Conservation (phyloP, 2,888 invertebrate genomes). For the Melinaea marsaeus region DNA sequence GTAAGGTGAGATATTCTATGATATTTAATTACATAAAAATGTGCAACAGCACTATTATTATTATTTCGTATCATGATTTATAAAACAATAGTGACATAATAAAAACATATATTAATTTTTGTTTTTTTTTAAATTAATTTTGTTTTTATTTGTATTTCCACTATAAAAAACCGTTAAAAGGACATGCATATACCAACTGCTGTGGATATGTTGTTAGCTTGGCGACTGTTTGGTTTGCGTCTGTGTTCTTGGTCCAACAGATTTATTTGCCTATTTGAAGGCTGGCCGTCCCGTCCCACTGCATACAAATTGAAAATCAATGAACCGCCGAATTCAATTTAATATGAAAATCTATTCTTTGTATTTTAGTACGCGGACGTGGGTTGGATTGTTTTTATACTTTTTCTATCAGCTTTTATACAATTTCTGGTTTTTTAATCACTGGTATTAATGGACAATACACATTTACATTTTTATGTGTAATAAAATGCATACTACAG, state of each 20-base stretch:
- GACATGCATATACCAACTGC: conserved; percentile 13
- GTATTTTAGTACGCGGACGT: conserved; percentile 34
- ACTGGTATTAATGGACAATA: neutral
- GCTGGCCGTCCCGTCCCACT: conserved; percentile 44
- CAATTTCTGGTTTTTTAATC: neutral
- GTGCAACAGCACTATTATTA: too few relatives aligned
- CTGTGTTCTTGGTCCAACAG: conserved; percentile 41
- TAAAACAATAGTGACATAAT: too few relatives aligned
- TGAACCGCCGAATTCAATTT: conserved; percentile 67
- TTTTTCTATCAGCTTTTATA: too few relatives aligned
- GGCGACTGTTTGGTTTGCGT: conserved; percentile 28
- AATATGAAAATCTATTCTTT: conserved; percentile 67
- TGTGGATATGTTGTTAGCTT: conserved; percentile 21
- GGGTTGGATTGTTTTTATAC: neutral
- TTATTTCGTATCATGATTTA: too few relatives aligned
- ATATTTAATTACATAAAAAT: too few relatives aligned
- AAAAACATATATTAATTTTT: too few relatives aligned
- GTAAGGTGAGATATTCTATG: too few relatives aligned
- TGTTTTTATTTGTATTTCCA: too few relatives aligned
- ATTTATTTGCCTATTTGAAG: conserved; percentile 56
- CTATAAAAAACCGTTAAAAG: too few relatives aligned
- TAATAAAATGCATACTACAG: too few relatives aligned
- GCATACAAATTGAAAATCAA: conserved; percentile 74
- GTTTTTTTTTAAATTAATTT: too few relatives aligned
- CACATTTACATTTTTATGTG: too few relatives aligned